Evolutionary conservation across 30 jellyfish, hydroid and myxozoan species (phyloP).

Genomic region (Aurelia aurita): DNA sequence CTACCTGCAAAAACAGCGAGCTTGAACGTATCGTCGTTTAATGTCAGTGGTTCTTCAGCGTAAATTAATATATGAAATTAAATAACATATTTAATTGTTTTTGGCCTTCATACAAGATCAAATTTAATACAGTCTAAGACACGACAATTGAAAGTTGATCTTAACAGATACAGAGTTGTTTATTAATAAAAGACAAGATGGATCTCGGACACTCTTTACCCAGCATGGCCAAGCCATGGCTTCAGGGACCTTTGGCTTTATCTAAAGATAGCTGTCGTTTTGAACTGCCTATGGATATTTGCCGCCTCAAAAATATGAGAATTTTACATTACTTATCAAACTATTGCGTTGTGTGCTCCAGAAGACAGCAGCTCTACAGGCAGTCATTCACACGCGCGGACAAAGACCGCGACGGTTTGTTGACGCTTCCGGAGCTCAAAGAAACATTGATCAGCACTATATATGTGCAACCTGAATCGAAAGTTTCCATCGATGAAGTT

Average conservation of each 20-base stretch:
- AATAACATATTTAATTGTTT: too few species aligned
- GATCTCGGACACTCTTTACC: conserved; percentile 39
- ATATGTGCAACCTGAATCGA: conserved; percentile 70
- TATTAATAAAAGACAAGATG: conserved; percentile 14
- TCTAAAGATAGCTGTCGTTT: conserved; percentile 80
- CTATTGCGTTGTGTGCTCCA: conserved; percentile 72
- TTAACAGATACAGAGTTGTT: too few species aligned
- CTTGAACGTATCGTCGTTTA: too few species aligned
- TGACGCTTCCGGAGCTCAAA: conserved; percentile 41
- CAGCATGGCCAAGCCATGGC: conserved; percentile 77
- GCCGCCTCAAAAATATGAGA: conserved; percentile 29
- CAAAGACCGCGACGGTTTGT: conserved; percentile 62
- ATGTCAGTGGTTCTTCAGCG: too few species aligned
- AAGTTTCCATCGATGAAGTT: conserved; percentile 39
- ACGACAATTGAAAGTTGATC: neutral
- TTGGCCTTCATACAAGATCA: neutral
- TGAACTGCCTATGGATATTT: conserved; percentile 78
- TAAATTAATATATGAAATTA: too few species aligned
- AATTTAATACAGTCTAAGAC: neutral
- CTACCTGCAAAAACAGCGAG: too few species aligned
- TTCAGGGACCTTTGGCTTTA: conserved; percentile 80
- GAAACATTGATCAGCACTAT: conserved; percentile 56
- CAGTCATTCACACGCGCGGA: conserved; percentile 68
- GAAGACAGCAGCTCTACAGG: conserved; percentile 66
- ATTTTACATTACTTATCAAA: conserved; percentile 42